These are phyloP conservation scores for Oreohelix idahoensis DNA, from an alignment of 1,140 invertebrate genomes.

Conservation along the genomic window DNA sequence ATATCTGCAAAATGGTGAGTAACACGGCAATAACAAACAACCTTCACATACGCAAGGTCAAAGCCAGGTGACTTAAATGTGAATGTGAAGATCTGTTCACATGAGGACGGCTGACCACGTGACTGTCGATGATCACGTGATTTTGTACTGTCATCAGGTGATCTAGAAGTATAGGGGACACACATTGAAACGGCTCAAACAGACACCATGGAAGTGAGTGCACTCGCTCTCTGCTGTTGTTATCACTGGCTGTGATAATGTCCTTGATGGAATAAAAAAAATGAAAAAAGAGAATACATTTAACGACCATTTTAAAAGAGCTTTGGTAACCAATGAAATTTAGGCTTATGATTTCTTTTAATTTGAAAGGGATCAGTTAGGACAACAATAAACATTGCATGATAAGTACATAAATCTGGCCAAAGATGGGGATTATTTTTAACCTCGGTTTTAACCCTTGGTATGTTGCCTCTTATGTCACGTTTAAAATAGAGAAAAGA, in stretches of 20 bases:
- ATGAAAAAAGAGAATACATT: background rate
- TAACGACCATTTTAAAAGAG: background rate
- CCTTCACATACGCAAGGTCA: background rate
- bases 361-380: background rate
- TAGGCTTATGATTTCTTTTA: background rate
- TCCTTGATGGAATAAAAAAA: background rate
- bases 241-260: background rate
- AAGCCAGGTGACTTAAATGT: background rate
- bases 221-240: background rate
- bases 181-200: constrained; percentile 16
- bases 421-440: no score
- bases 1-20: background rate
- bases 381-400: background rate
- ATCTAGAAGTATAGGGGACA: background rate
- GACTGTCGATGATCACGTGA: constrained; percentile 16
- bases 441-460: background rate
- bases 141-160: background rate
- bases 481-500: background rate
- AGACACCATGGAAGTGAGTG: background rate
- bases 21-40: background rate
- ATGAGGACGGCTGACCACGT: background rate
- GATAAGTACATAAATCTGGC: background rate
- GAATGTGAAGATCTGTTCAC: background rate
- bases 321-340: background rate
- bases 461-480: background rate